A percentile compares a stretch with the other conserved stretches of the same genome.
Conservation (phyloP, 2,888 invertebrate genomes). For the Actias luna region DNA sequence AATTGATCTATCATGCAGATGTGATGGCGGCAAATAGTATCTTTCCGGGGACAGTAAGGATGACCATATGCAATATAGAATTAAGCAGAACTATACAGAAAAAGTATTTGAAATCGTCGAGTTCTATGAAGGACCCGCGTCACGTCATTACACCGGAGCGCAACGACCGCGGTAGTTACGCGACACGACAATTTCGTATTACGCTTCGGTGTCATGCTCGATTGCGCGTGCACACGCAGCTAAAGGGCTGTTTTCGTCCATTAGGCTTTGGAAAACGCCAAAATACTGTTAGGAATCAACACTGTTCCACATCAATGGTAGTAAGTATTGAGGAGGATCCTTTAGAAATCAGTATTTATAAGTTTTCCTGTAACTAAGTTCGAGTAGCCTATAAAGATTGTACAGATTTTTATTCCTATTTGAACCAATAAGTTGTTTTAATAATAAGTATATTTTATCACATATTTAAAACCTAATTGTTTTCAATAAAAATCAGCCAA, state of each 20-base stretch:
- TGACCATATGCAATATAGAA: too few species aligned
- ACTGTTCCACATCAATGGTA: neutral
- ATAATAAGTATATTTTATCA: too few species aligned
- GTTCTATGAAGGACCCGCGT: slow-evolving; percentile 16
- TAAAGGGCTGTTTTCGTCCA: neutral
- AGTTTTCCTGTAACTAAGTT: too few species aligned
- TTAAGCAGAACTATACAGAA: too few species aligned
- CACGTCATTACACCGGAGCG: slow-evolving; percentile 26
- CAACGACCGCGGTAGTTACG: slow-evolving; percentile 20
- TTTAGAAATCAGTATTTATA: neutral
- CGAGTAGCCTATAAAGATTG: too few species aligned
- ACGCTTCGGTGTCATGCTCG: slow-evolving; percentile 27
- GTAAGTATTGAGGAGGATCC: neutral
- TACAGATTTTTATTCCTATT: too few species aligned
- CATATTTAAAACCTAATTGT: too few species aligned
- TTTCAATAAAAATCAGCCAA: too few species aligned
- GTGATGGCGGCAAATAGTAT: too few species aligned
- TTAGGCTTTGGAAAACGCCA: neutral
- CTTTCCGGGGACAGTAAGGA: too few species aligned
- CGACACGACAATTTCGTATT: slow-evolving; percentile 22
- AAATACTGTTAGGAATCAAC: neutral
- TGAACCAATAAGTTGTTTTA: too few species aligned
- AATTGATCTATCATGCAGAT: too few species aligned
- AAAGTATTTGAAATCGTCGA: neutral
- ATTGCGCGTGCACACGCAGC: slow-evolving; percentile 22